Conservation (phyloP, 1,140 invertebrate species). For the Batillaria attramentaria region DNA sequence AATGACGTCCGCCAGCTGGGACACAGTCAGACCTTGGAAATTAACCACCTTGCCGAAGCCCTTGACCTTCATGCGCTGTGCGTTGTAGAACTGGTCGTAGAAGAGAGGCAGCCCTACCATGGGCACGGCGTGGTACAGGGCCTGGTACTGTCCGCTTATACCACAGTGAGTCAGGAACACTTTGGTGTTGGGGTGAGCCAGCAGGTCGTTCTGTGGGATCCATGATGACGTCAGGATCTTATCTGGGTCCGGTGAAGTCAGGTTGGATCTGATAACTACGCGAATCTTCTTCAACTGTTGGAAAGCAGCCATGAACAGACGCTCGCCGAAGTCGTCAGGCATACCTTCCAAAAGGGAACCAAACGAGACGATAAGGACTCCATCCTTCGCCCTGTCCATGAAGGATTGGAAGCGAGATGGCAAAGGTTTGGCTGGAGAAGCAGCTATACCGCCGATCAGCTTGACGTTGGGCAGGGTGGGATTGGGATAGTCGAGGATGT, state of each 20-base stretch:
- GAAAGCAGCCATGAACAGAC: constrained; percentile 2
- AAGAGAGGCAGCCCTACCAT: constrained; percentile 79
- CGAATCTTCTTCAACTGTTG: neutral
- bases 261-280: constrained; percentile 26
- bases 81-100: neutral
- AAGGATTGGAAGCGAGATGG: constrained; percentile 28
- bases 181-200: constrained; percentile 38
- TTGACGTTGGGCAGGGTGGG: constrained; percentile 44
- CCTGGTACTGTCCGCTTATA: constrained; percentile 52
- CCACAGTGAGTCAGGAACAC: constrained; percentile 58
- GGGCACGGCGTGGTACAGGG: constrained; percentile 53
- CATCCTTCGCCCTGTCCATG: neutral
- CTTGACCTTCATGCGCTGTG: neutral
- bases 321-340: neutral
- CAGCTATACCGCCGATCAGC: constrained; percentile 41
- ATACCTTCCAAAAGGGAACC: neutral
- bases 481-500: constrained; percentile 43
- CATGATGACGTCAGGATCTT: constrained; percentile 23
- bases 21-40: neutral
- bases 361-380: neutral
- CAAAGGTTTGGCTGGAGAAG: constrained; percentile 27
- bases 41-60: neutral
- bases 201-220: constrained; percentile 39
- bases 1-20: neutral
- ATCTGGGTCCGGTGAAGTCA: constrained; percentile 21